A percentile compares a stretch with the other conserved stretches of the same genome.
Conservation (phyloP, 2,888 invertebrate species). For the Malthinus seriepunctatus region DNA sequence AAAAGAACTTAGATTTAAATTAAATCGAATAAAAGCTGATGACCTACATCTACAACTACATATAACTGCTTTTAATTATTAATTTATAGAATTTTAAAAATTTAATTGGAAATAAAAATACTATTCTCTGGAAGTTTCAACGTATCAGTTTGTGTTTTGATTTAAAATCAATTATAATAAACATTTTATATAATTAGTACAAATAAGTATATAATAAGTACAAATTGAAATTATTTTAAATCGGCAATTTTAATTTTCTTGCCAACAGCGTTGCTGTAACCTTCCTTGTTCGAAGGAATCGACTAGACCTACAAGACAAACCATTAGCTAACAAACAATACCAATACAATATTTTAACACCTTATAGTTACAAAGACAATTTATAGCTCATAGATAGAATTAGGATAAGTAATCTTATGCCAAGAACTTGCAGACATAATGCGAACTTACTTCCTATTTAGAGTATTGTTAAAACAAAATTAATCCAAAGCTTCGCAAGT, state of each 20-base stretch:
- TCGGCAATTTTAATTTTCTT: conserved; percentile 70
- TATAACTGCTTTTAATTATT: too few relatives aligned
- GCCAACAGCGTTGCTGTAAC: conserved; percentile 92
- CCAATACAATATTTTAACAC: conserved; percentile 27
- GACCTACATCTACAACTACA: too few relatives aligned
- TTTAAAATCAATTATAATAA: too few relatives aligned
- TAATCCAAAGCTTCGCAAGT: conserved; percentile 74
- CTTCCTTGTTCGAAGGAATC: conserved; percentile 69
- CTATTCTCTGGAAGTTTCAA: too few relatives aligned
- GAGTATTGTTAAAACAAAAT: conserved; percentile 75
- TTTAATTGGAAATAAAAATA: too few relatives aligned
- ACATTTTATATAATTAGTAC: too few relatives aligned
- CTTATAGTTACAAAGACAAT: not conserved
- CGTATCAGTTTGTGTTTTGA: too few relatives aligned
- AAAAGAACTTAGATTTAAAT: too few relatives aligned
- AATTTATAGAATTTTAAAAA: too few relatives aligned
- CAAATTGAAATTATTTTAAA: conserved; percentile 1
- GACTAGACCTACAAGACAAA: not conserved
- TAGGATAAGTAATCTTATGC: conserved; percentile 78
- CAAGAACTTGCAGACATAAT: conserved; percentile 71
- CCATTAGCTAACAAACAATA: too few relatives aligned
- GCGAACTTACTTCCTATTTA: conserved; percentile 75
- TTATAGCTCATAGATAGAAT: conserved; percentile 77
- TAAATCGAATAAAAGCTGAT: too few relatives aligned
- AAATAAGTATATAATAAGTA: too few relatives aligned